Percentiles rank a stretch among this genome's conserved stretches.
phyloP scores from a whole-genome alignment of 2,113 vertebrate species.

The Collichthys lucidus region DNA sequence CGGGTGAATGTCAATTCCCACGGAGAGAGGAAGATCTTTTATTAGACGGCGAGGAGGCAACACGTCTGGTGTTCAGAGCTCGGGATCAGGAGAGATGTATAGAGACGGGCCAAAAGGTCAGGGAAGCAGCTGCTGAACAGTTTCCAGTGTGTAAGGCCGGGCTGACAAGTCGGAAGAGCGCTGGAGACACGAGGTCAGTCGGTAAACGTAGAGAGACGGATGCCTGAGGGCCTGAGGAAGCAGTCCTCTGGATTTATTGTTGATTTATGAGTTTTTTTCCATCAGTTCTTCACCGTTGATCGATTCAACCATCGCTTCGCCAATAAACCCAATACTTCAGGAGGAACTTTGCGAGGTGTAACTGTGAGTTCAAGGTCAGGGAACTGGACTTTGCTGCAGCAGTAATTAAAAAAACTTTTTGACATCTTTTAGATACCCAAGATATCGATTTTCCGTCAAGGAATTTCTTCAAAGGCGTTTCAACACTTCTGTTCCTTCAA shows the following conservation, averaged over 20 bases:
- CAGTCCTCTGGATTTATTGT: not conserved
- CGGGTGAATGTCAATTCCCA: not conserved
- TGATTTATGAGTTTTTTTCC: not conserved
- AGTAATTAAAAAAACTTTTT: not conserved
- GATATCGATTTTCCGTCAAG: not conserved
- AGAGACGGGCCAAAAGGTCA: not conserved
- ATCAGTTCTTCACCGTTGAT: not conserved
- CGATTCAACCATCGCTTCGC: not conserved
- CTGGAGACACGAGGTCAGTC: not conserved
- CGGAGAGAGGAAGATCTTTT: not conserved
- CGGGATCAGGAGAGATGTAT: not conserved
- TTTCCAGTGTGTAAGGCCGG: not conserved
- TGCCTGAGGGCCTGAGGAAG: not conserved
- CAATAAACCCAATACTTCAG: not conserved
- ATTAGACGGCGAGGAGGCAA: constrained; percentile 3
- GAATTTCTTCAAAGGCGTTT: not conserved
- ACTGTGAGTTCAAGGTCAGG: not conserved
- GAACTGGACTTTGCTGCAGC: not conserved
- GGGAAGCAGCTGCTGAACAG: not conserved
- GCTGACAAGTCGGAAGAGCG: not conserved
- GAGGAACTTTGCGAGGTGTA: not conserved
- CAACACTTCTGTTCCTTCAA: not conserved
- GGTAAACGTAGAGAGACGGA: not conserved
- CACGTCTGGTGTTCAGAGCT: not conserved
- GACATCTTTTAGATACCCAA: not conserved